Base-by-base conservation (phyloP, 2,797 vertebrate species). In the Melanotaenia trifasciata region DNA sequence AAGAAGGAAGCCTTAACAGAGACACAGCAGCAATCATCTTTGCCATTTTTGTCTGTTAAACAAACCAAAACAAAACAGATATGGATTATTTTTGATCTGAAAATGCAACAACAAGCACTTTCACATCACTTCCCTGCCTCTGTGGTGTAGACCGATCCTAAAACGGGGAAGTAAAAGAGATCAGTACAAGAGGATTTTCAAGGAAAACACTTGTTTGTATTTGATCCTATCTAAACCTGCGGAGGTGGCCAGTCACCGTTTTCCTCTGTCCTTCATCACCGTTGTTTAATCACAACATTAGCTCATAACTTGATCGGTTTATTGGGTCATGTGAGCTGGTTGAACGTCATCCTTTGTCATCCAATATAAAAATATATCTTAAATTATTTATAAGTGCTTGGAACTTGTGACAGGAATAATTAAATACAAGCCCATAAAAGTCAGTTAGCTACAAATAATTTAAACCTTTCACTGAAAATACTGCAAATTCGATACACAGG, bases 81-180 rank as follows among this genome's bases (percentile, higher is more conserved):
- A 1, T 22, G 47, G 6, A 2, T 45, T 53, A 32, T 56, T 74
- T 64, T 64, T 72, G 11, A 64, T 74, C 18, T 77, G 67, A 72
- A 72, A 76, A 50, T 51, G 35, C 47, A 50, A 12, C 58, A 60
- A 58, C 22, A 24, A n/a, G 4, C 0, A 28, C 66, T 79, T 80
- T 80, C n/a, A 32, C 35, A 56, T 83, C 28, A 28, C 36, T 68
- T 80, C 45, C 33, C 20, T 20, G 22, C 54, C 8, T 73, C 38
- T 61, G 59, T 61, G 18, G 18, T 9, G 1, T 9, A 0, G 30
- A 67, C 28, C 11, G 40, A 40, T 40, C 14, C 14, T 3, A 40
- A 63, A 68, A 77, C 1, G 13, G 35, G 72, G 70, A 67, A 76
- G 53, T n/a, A 18, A 35, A 13, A 53, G 36, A 38, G 43, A 58